phyloP scores from a whole-genome alignment of 2,113 vertebrate species.

The Phaethon lepturus region DNA sequence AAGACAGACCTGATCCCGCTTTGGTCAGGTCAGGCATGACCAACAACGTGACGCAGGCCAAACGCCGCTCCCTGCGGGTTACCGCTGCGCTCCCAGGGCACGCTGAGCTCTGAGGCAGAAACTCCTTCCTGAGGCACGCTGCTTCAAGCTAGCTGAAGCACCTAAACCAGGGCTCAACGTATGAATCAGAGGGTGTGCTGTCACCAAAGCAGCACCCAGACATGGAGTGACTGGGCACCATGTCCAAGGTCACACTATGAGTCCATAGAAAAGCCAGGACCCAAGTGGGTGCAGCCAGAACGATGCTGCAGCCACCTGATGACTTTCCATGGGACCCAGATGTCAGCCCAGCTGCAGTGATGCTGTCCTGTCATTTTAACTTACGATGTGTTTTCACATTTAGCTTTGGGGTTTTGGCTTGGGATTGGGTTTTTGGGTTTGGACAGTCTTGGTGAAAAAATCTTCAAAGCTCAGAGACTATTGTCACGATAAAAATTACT shows the following conservation, averaged over 20 bases:
- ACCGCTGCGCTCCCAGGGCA: neutral
- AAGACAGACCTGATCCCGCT: neutral
- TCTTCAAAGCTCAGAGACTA: neutral
- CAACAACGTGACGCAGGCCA: neutral
- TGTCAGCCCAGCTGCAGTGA: neutral
- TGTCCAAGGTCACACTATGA: fast-evolving
- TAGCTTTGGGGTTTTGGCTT: neutral
- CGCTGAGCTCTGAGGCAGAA: neutral
- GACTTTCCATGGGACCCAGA: neutral
- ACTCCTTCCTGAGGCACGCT: neutral
- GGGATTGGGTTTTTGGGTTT: neutral
- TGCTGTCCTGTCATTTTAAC: neutral
- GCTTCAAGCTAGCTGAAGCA: neutral
- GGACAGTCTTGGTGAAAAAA: neutral
- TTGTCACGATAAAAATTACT: neutral
- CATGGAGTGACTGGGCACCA: neutral
- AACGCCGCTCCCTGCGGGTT: fast-evolving
- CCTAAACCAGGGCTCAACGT: neutral
- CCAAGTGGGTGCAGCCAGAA: neutral
- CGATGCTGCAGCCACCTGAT: neutral
- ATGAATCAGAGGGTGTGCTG: neutral
- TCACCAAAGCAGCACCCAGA: neutral
- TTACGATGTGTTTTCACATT: neutral
- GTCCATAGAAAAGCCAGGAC: neutral
- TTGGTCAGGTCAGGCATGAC: neutral